A percentile compares a stretch with the other conserved stretches of the same genome.
Evolutionary conservation across 2,113 vertebrate genomes (phyloP).

Genomic region (Nannobrachium achirus): DNA sequence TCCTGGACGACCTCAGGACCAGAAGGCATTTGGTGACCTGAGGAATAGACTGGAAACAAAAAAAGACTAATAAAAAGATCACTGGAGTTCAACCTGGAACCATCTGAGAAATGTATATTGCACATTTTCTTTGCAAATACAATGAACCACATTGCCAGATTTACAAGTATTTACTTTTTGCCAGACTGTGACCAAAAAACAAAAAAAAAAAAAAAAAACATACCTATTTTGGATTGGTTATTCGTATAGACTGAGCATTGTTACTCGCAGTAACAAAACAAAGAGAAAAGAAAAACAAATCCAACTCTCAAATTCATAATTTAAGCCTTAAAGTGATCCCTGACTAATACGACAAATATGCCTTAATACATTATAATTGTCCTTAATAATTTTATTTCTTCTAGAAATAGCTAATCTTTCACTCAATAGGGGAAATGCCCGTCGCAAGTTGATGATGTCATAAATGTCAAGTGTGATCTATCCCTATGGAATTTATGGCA

Average conservation of each 20-base stretch:
- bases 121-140: constrained; percentile 77
- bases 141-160: constrained; percentile 57
- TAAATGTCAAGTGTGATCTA: too few relatives aligned
- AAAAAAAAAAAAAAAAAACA: neutral
- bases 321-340: too few relatives aligned
- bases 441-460: too few relatives aligned
- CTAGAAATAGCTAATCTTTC: too few relatives aligned
- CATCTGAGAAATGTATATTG: constrained; percentile 78
- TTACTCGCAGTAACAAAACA: constrained; percentile 26
- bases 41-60: constrained; percentile 69
- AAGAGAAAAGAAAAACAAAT: constrained; percentile 15
- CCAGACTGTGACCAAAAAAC: constrained; percentile 29
- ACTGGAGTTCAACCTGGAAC: constrained; percentile 65
- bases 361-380: too few relatives aligned
- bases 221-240: constrained; percentile 22
- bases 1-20: constrained; percentile 70
- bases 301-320: constrained; percentile 34
- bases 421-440: too few relatives aligned
- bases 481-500: too few relatives aligned
- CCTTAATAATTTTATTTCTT: too few relatives aligned
- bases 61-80: constrained; percentile 1
- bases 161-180: constrained; percentile 11
- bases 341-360: too few relatives aligned
- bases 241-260: constrained; percentile 32
- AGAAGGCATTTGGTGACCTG: constrained; percentile 77